These are phyloP conservation scores for Melikaiella ostensackeni DNA, from an alignment of 2,888 invertebrate species.

Conservation along the genomic window DNA sequence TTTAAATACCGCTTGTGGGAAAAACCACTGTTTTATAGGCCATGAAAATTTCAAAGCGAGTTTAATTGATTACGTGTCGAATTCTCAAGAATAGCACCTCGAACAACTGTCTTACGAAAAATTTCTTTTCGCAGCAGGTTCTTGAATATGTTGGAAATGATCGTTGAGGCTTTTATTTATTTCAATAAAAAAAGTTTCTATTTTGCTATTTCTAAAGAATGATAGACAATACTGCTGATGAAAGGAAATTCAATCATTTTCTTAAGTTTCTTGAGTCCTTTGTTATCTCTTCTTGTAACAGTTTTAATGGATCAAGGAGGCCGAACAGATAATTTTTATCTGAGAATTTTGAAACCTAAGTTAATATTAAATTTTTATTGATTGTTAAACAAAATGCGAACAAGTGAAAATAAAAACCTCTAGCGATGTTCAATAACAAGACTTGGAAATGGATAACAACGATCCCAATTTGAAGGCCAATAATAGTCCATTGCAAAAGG, in stretches of 20 bases:
- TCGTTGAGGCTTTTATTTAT: not conserved
- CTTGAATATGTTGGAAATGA: conserved; percentile 33
- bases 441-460: too few relatives aligned
- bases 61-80: conserved; percentile 24
- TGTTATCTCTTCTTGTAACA: too few relatives aligned
- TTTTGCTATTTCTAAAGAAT: not conserved
- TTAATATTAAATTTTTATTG: too few relatives aligned
- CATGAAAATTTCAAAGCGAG: conserved; percentile 13
- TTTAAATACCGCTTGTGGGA: conserved; percentile 34
- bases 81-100: conserved; percentile 11
- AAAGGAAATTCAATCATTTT: not conserved
- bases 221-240: not conserved
- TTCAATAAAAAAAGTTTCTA: not conserved
- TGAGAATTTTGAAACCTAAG: too few relatives aligned
- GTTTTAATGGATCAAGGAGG: too few relatives aligned
- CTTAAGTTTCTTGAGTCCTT: not conserved
- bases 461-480: too few relatives aligned
- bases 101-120: conserved; percentile 8
- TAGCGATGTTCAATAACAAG: too few relatives aligned
- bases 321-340: too few relatives aligned
- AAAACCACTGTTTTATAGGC: conserved; percentile 26
- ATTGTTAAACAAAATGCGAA: too few relatives aligned
- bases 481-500: too few relatives aligned
- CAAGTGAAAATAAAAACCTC: too few relatives aligned
- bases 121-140: conserved; percentile 28